A percentile compares a stretch with the other conserved stretches of the same genome.
phyloP scores from a whole-genome alignment of 2,888 invertebrate species.

The Tetrapedia diversipes region DNA sequence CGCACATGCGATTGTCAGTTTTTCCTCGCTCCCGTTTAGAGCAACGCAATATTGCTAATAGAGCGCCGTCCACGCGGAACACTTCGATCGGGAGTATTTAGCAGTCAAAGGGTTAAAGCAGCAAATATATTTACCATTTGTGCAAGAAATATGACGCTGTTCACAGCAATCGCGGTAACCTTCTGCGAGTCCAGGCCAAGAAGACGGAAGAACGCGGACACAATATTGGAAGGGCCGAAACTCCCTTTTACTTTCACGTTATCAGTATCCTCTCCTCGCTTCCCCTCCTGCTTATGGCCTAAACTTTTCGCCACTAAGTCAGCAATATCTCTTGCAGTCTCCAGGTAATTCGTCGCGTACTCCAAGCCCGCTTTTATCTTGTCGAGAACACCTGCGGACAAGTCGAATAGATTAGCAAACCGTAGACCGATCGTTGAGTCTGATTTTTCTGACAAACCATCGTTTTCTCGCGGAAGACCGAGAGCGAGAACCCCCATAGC shows the following conservation, averaged over 20 bases:
- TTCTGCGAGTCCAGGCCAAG: conserved; percentile 91
- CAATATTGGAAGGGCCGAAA: conserved; percentile 74
- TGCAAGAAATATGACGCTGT: conserved; percentile 92
- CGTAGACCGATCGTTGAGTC: too few species aligned
- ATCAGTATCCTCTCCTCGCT: conserved; percentile 66
- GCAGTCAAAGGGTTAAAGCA: not conserved
- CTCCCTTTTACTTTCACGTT: conserved; percentile 43
- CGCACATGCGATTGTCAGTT: too few species aligned
- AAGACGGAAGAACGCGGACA: conserved; percentile 86
- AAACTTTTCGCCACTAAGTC: conserved; percentile 86
- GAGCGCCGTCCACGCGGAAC: too few species aligned
- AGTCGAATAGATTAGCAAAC: not conserved
- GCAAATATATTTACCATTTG: conserved; percentile 87
- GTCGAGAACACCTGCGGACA: conserved; percentile 79
- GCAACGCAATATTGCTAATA: too few species aligned
- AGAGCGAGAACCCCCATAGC: not conserved
- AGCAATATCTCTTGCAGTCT: conserved; percentile 85
- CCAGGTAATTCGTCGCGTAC: conserved; percentile 83
- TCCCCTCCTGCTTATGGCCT: conserved; percentile 72
- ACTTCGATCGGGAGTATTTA: too few species aligned
- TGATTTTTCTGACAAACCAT: conserved; percentile 55
- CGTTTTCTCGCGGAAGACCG: conserved; percentile 45
- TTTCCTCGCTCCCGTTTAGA: too few species aligned
- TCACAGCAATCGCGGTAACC: conserved; percentile 91
- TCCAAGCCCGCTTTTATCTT: conserved; percentile 84